phyloP scores from a whole-genome alignment of 2,888 invertebrate species.

The Notodonta dromedarius region DNA sequence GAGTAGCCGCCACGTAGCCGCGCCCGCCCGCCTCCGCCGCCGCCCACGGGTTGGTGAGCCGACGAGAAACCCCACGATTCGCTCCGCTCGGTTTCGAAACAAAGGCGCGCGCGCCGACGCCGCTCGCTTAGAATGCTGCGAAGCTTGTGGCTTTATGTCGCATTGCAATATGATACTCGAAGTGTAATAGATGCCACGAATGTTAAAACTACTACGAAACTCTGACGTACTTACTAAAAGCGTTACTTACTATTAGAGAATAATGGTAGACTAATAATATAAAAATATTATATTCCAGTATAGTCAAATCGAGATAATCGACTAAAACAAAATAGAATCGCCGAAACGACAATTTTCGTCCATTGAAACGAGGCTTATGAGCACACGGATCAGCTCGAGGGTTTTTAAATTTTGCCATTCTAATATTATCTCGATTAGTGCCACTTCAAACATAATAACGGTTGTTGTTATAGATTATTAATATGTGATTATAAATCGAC shows the following conservation, averaged over 20 bases:
- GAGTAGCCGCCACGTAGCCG: background rate
- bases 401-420: no score
- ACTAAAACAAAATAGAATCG: no score
- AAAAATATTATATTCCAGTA: no score
- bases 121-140: background rate
- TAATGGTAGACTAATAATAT: background rate
- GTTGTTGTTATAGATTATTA: slow-evolving; percentile 7
- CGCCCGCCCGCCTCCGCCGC: no score
- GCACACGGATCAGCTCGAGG: background rate
- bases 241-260: background rate
- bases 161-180: background rate
- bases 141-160: background rate
- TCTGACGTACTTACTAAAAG: background rate
- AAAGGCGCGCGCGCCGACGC: slow-evolving; percentile 1
- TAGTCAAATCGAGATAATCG: no score
- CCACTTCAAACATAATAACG: slow-evolving; percentile 6
- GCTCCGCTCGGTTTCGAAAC: no score
- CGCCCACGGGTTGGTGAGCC: no score
- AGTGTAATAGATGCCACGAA: background rate
- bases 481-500: slow-evolving; percentile 7
- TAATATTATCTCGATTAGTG: slow-evolving; percentile 6
- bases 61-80: no score
- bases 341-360: background rate
- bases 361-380: background rate
- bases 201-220: background rate